Base-by-base conservation (phyloP, 2,888 invertebrate species). In the Galerucella pusilla region DNA sequence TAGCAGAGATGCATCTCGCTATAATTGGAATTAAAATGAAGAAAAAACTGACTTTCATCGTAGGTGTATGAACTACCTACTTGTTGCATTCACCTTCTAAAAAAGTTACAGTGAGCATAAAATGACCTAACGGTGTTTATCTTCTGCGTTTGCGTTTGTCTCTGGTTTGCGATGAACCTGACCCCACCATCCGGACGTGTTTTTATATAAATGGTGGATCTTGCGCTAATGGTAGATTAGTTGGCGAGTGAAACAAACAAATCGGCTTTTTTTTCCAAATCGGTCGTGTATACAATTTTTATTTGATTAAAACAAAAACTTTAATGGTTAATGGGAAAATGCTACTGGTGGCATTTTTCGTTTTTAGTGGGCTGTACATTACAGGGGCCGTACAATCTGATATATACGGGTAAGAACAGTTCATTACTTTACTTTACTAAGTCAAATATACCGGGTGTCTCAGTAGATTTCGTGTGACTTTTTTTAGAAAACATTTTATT, bases 111-210 rank as follows among this genome's bases (percentile, higher is more conserved):
- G 77, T 80, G 75, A 79, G 77, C 75, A 74, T 78, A 80, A 78
- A 77, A 16, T 78, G 81, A 83, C 82, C 82, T 82, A 83, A 83
- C 83, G 82, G 83, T 82, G 80, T 81, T 42, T 80, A 82, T 82
- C 80, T 80, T 71, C 78, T 80, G 77, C 35, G 35, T 9, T 42
- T 42, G 35, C 7, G 35, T 9, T 35, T 35, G 35, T 35, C 35
- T 35, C 35, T 35, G 35, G 35, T 42, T 42, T 42, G 35, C 76
- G 80, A 80, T 79, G 80, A 80, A 77, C 76, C 73, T 35, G 60
- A 73, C 81, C 82, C 83, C 81, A 80, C 82, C 79, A 78, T 68
- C 57, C 74, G 61, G 66, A 25, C 3, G 14, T 16, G 70, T 70
- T 70, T 82, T 42, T 42, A 78, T 83, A 83, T 83, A 83, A 80